Percentiles rank a stretch among this genome's conserved stretches.
Evolutionary conservation across 2,113 vertebrate genomes (phyloP).

Genomic region (Thunnus thynnus): DNA sequence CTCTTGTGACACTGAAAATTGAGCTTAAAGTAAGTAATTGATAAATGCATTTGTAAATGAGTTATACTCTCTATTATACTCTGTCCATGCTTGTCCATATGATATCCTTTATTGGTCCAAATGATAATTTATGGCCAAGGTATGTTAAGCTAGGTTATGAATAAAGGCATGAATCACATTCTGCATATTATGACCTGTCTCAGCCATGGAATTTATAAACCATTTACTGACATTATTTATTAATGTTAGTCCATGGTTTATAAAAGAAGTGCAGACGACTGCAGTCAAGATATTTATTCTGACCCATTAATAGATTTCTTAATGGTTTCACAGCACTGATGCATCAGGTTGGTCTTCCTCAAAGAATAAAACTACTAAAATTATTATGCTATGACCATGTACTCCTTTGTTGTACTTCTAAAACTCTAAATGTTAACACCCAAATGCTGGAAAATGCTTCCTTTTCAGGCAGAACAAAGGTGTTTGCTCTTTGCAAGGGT

Average conservation of each 20-base stretch:
- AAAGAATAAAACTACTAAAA: too few species aligned
- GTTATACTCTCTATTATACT: neutral
- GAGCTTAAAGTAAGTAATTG: neutral
- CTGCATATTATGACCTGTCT: neutral
- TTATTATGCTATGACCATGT: too few species aligned
- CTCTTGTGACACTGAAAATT: too few species aligned
- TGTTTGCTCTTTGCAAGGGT: neutral
- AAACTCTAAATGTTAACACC: too few species aligned
- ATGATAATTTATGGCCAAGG: neutral
- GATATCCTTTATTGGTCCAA: neutral
- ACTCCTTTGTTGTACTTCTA: too few species aligned
- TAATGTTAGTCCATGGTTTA: neutral
- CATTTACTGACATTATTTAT: neutral
- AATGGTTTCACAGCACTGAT: too few species aligned
- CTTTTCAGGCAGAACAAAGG: neutral
- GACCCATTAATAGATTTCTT: neutral
- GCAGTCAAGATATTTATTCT: neutral
- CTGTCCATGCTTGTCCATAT: neutral
- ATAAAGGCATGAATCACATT: neutral
- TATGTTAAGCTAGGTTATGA: neutral
- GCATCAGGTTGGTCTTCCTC: too few species aligned
- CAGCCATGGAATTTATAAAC: neutral
- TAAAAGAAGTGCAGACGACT: neutral
- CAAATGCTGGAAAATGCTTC: too few species aligned
- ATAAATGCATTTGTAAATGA: neutral